Base-by-base conservation (phyloP, 2,888 invertebrate genomes). In the Dyspetes luteomarginatus region DNA sequence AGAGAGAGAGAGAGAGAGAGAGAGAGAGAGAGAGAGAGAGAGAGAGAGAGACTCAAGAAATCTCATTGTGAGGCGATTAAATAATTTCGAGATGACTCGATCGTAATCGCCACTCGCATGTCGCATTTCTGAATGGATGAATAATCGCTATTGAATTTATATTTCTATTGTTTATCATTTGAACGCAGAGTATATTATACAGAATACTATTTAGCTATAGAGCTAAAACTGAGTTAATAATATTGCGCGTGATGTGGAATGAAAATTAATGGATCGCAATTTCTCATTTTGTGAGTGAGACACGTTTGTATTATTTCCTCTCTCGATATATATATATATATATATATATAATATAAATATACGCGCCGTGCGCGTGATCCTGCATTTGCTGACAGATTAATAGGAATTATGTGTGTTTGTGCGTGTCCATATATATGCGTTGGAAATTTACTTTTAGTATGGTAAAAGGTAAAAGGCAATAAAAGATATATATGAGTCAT, bases 91-190 rank as follows among this genome's bases (percentile, higher is more conserved):
- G 50, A 76, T 72, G 67, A 76, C 62, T 62, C 71, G 72, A 81
- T 73, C 55, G 45, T 68, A 76, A 76, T 75, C 67, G 60, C n/a
- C 3, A 7, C 52, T 9, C 48, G n/a, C n/a, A n/a, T n/a, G n/a
- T n/a, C n/a, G n/a, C n/a, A n/a, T n/a, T 19, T 26, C 56, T 76
- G 41, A 76, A 76, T 72, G 67, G 72, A 76, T 81, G 76, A 81
- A 76, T 72, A 81, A 81, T 81, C 76, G 45, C 28, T 5, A 17
- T 28, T 28, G 76, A 76, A 81, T 81, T 76, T 68, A 73, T 58
- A 72, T 81, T 81, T 81, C 76, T 67, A 76, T 81, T 81, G 76
- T 81, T 81, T 68, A 72, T 55, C 36, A 52, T 71, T 48, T 45
- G 30, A 62, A 67, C 72, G 17, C 26, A 30, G 43, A 55, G 62